These are phyloP conservation scores for Octodonta nipae DNA, from an alignment of 2,888 invertebrate species.

Conservation along the genomic window DNA sequence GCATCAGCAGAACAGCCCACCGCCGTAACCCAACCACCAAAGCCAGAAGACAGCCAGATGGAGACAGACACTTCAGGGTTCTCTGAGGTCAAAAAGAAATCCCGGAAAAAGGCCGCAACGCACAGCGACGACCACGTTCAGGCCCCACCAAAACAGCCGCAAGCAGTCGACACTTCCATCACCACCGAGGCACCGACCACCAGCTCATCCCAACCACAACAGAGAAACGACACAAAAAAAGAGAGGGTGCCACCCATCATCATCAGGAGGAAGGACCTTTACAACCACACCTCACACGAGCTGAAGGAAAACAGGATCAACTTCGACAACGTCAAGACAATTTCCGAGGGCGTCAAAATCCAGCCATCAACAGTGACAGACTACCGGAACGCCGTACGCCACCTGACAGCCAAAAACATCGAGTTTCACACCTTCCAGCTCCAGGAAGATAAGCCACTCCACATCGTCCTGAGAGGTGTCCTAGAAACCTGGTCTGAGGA, in stretches of 20 bases:
- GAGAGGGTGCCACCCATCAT: constrained; percentile 1
- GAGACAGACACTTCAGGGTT: too few relatives aligned
- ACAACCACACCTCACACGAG: not conserved
- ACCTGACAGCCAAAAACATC: not conserved
- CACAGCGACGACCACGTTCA: too few relatives aligned
- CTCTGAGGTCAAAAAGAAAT: too few relatives aligned
- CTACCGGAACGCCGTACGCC: not conserved
- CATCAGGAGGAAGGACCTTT: not conserved
- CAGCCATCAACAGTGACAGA: not conserved
- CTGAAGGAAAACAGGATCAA: not conserved
- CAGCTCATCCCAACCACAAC: too few relatives aligned
- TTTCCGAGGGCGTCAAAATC: not conserved
- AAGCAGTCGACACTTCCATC: too few relatives aligned
- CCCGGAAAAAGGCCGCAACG: too few relatives aligned
- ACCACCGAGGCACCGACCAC: too few relatives aligned
- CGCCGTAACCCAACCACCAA: too few relatives aligned
- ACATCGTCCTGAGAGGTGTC: not conserved
- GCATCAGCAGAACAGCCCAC: too few relatives aligned
- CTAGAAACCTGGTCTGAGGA: not conserved
- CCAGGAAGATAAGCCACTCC: not conserved
- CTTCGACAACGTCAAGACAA: not conserved
- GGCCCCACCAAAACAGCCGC: too few relatives aligned
- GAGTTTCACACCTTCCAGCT: not conserved
- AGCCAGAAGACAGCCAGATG: too few relatives aligned
- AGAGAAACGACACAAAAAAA: too few relatives aligned